Evolutionary conservation across 2,888 invertebrate genomes (phyloP).

Genomic region (Cryptus armator): DNA sequence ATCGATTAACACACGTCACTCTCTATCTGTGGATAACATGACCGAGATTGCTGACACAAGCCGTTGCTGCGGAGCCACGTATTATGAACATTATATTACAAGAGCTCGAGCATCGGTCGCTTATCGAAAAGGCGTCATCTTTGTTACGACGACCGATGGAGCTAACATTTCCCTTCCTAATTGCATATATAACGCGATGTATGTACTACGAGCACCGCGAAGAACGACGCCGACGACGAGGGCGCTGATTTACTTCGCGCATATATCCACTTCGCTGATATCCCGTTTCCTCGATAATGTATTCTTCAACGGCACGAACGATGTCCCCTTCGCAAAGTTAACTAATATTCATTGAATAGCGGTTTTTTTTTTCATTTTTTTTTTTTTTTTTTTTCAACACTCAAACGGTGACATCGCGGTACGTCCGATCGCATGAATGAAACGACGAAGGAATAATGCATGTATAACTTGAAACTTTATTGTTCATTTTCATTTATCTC

Average conservation of each 20-base stretch:
- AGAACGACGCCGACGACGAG: constrained; percentile 23
- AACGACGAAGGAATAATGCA: neutral
- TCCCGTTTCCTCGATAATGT: constrained; percentile 37
- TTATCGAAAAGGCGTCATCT: constrained; percentile 60
- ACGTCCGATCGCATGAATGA: constrained; percentile 17
- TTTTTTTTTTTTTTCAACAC: neutral
- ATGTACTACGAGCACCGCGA: neutral
- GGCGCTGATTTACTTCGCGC: constrained; percentile 33
- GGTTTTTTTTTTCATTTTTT: neutral
- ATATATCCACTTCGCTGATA: constrained; percentile 29
- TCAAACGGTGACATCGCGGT: neutral
- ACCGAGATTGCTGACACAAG: constrained; percentile 27
- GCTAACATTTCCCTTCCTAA: constrained; percentile 42
- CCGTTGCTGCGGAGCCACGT: neutral
- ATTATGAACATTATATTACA: neutral
- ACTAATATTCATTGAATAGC: constrained; percentile 14
- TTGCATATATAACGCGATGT: constrained; percentile 32
- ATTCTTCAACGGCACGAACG: constrained; percentile 18
- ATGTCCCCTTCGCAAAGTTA: neutral
- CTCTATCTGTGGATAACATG: constrained; percentile 52
- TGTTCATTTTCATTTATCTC: neutral
- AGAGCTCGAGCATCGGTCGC: constrained; percentile 4
- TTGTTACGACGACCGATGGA: constrained; percentile 43
- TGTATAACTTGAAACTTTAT: neutral
- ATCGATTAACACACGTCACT: constrained; percentile 52